Percentiles rank a stretch among this genome's conserved stretches.
Conservation (phyloP, 2,113 vertebrate genomes). For the Eolophus roseicapilla region DNA sequence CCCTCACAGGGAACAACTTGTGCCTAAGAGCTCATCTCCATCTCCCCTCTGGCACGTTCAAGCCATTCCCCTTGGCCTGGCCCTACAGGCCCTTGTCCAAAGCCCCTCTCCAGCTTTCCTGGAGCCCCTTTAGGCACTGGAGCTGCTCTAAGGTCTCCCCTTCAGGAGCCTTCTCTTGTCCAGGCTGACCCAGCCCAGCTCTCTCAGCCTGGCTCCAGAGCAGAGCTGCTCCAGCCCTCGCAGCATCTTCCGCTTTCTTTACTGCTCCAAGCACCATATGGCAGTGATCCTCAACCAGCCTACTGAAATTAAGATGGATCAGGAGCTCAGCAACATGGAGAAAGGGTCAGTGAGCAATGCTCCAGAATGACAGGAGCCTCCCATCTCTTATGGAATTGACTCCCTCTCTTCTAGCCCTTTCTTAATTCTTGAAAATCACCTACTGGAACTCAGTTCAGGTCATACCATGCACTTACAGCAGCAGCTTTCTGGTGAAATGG, state of each 20-base stretch:
- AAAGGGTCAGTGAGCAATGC: neutral
- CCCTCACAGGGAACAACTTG: no score
- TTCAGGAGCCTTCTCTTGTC: no score
- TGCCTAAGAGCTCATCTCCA: no score
- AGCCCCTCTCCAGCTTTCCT: no score
- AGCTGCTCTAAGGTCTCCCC: no score
- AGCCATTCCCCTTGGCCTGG: no score
- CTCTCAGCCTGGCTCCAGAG: neutral
- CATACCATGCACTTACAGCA: neutral
- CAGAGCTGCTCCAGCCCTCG: neutral
- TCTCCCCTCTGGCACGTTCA: no score
- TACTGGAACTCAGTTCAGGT: neutral
- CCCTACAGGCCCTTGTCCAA: no score
- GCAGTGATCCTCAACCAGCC: neutral
- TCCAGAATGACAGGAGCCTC: neutral
- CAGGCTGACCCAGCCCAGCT: neutral
- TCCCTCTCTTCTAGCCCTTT: neutral
- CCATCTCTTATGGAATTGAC: neutral
- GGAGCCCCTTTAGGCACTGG: no score
- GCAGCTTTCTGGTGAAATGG: neutral
- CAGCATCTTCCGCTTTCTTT: neutral
- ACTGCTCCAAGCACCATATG: accelerated
- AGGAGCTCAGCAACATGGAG: neutral
- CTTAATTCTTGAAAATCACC: neutral
- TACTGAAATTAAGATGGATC: neutral